A percentile compares a stretch with the other conserved stretches of the same genome.
Evolutionary conservation across 2,113 vertebrate genomes (phyloP).

Genomic region (Callopanchax toddi): DNA sequence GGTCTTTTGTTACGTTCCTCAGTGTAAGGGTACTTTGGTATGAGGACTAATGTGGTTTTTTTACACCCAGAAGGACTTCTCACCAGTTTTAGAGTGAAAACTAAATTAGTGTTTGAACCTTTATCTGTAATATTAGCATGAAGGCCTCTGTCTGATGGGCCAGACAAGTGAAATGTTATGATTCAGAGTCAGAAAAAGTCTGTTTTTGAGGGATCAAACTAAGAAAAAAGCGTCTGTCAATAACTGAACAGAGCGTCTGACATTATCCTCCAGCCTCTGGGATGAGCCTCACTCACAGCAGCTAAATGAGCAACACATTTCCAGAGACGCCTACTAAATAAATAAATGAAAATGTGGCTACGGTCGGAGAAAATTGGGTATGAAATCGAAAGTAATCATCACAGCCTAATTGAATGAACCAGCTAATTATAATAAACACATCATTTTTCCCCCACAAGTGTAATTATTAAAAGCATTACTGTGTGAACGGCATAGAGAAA

Average conservation of each 20-base stretch:
- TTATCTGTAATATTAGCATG: constrained; percentile 26
- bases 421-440: constrained; percentile 20
- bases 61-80: no score
- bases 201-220: constrained; percentile 22
- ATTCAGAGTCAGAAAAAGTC: constrained; percentile 50
- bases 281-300: constrained; percentile 23
- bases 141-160: constrained; percentile 61
- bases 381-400: constrained; percentile 46
- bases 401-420: constrained; percentile 36
- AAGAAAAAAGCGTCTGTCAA: constrained; percentile 38
- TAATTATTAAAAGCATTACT: not conserved
- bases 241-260: constrained; percentile 36
- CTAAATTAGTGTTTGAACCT: no score
- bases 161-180: constrained; percentile 45
- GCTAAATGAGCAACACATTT: constrained; percentile 61
- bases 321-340: constrained; percentile 24
- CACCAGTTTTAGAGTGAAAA: no score
- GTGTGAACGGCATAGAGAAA: not conserved
- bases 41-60: no score
- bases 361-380: not conserved
- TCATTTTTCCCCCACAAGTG: not conserved
- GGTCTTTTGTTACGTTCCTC: no score
- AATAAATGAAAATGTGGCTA: not conserved
- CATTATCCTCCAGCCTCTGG: constrained; percentile 26
- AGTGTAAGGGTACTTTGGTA: no score